Conservation (phyloP, 2,113 vertebrate species). For the Phalacrocorax carbo region DNA sequence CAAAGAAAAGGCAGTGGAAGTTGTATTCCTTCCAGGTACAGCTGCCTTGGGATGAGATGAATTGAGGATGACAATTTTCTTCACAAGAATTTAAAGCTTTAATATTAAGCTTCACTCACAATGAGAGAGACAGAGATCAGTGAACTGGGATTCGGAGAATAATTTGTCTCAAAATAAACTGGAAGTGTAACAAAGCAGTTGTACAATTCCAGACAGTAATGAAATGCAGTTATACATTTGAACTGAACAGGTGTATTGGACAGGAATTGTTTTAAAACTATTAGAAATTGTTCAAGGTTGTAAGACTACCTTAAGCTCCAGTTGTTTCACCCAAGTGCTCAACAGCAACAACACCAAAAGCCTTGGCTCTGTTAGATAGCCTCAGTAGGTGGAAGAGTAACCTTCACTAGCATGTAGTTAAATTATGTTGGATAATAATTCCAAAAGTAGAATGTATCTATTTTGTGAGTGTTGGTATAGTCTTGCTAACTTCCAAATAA, state of each 20-base stretch:
- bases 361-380: background rate
- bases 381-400: background rate
- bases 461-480: background rate
- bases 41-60: background rate
- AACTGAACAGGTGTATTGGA: conserved; percentile 9
- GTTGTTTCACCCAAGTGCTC: background rate
- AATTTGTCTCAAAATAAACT: background rate
- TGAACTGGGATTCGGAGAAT: background rate
- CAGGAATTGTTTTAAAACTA: conserved; percentile 26
- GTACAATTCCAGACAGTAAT: background rate
- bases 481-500: background rate
- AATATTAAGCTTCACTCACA: background rate
- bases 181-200: background rate
- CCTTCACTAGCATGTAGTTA: background rate
- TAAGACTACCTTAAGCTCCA: background rate
- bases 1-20: background rate
- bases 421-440: background rate
- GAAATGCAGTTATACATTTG: conserved; percentile 23
- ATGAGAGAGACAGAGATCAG: background rate
- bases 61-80: background rate
- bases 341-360: background rate
- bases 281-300: conserved; percentile 13
- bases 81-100: background rate
- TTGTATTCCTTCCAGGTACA: background rate
- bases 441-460: background rate